Evolutionary conservation across 2,888 invertebrate genomes (phyloP), one percentile per base, ranked within the genome.

Genomic region (Zonitis immaculata): DNA sequence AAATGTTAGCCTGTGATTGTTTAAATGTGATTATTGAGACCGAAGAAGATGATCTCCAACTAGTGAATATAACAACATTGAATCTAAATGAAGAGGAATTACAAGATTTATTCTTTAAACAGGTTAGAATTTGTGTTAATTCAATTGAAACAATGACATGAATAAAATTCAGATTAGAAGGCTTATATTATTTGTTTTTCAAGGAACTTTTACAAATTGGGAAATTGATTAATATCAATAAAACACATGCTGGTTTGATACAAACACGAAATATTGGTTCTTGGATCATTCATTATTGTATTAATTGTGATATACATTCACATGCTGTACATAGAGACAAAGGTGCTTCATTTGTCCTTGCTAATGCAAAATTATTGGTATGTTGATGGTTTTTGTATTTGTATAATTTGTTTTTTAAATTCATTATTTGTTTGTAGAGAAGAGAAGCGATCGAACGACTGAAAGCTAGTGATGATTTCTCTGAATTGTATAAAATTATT

Each of bases 1-100:
- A 67, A 67, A 82, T 82, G 82, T 78, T 83, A 73, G 82, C 85
- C 70, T 90, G 90, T 78, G 86, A 87, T 79, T 90, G 90, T 76
- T 77, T 88, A 69, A 90, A 90, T 78, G 80, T 88, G 66, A 78
- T 79, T 64, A 79, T 87, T 64, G 82, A 82, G 75, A 78, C 83
- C 69, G 82, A 81, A 70, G 79, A 79, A 73, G 71, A 77, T 61
- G 76, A 78, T 66, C 78, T 83, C 70, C 79, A 79, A 66, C 78
- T 79, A 72, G 75, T 82, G 68, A 80, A 80, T 69, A 71, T 79
- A 64, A 79, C 78, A 62, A 79, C 79, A 70, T 73, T 84, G 70
- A 79, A 81, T 67, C 72, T 86, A 69, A 76, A 79, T 68, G 75
- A 78, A 60, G 74, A 75, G 65, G 85, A 85, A 76, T 79, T 79